Evolutionary conservation across 1,140 invertebrate species (phyloP).

Genomic region (Acromyrmex charruanus): DNA sequence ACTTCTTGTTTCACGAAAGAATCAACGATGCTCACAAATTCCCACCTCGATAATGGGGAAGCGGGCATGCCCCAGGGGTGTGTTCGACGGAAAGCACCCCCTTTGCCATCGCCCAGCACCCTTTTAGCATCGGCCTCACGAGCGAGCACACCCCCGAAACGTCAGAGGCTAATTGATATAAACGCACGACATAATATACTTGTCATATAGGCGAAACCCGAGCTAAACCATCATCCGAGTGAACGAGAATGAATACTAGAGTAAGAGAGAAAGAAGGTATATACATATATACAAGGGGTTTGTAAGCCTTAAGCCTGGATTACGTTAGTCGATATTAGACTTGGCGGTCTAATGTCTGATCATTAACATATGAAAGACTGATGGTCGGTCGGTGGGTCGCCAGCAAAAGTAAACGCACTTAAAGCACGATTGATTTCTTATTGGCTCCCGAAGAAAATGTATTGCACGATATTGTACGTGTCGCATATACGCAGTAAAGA

Average conservation of each 20-base stretch:
- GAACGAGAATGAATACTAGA: slow-evolving; percentile 37
- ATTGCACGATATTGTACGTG: not conserved
- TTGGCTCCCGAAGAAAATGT: slow-evolving; percentile 37
- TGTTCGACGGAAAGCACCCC: slow-evolving; percentile 65
- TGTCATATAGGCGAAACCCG: slow-evolving; percentile 82
- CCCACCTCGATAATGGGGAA: slow-evolving; percentile 43
- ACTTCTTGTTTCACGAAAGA: slow-evolving; percentile 10
- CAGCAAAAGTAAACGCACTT: slow-evolving; percentile 40
- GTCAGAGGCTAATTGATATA: slow-evolving; percentile 85
- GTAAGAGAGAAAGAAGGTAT: slow-evolving; percentile 39
- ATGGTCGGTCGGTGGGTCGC: slow-evolving; percentile 32
- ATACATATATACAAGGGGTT: slow-evolving; percentile 62
- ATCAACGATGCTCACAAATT: slow-evolving; percentile 31
- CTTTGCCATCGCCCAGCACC: slow-evolving; percentile 64
- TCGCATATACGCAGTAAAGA: not conserved
- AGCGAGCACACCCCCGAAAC: slow-evolving; percentile 80
- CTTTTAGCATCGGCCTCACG: slow-evolving; percentile 73
- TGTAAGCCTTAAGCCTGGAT: slow-evolving; percentile 79
- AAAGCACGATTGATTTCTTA: slow-evolving; percentile 54
- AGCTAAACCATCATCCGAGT: slow-evolving; percentile 48
- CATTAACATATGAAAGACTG: slow-evolving; percentile 82
- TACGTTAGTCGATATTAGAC: slow-evolving; percentile 82
- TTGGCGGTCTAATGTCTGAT: slow-evolving; percentile 76
- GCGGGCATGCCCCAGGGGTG: slow-evolving; percentile 46
- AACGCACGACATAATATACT: slow-evolving; percentile 84